Base-by-base conservation (phyloP, 1,140 invertebrate genomes). In the Patella vulgata region DNA sequence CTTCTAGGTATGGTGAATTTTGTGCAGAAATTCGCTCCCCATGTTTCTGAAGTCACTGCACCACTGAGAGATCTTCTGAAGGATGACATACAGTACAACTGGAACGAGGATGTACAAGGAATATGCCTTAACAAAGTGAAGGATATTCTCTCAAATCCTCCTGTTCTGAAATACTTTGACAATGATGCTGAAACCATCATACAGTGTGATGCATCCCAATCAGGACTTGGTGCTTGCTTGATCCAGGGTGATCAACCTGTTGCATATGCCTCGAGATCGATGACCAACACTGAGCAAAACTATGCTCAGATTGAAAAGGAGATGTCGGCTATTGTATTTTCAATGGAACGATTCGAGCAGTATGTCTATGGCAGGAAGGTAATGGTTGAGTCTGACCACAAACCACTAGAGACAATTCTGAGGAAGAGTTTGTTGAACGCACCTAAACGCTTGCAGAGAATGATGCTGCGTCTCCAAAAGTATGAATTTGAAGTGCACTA, bases 291-390 rank as follows among this genome's bases (percentile, higher is more conserved):
- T 28, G 73, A 86, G 62, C 33, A 66, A 48, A 68, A 77, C 27
- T 87, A 78, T 53, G 69, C 82, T 11, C 82, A 85, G 66, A 87
- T 85, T 14, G 84, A 87, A 67, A 86, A 86, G 60, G 83, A 86
- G 66, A 58, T 79, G 14, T 63, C 81, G 30, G 79, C 79, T 42
- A 78, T 86, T 5, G 53, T 74, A 4, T 80, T 76, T 72, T 78
- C 74, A 8, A 62, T 55, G 47, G 58, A 81, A 25, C 75, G 79
- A 47, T 87, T 85, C 74, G 71, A 83, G 59, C 56, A 79, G 19
- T 84, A 78, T 65, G 66, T 82, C 12, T 82, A 85, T 74, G 83
- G 82, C 1, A 71, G 63, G 28, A 28, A 52, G 25, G 44, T 72
- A 5, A 59, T 59, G 12, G 48, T 73, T 6, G 52, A 58, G 19